Base-by-base conservation (phyloP, 2,113 vertebrate species). In the Craseonycteris thonglongyai region DNA sequence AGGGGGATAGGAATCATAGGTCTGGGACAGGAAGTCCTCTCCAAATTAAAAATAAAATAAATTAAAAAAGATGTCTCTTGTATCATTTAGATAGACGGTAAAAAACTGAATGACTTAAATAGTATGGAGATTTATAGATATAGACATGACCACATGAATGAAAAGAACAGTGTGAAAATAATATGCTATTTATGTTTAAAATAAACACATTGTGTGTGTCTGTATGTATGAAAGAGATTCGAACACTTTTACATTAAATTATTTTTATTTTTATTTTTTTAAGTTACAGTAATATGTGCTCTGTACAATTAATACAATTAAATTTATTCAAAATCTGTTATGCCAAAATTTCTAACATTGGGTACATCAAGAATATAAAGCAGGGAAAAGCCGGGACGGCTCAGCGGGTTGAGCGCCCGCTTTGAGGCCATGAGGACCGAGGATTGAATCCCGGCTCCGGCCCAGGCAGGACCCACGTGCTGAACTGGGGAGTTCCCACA, bases 201-300 rank as follows among this genome's bases (percentile, higher is more conserved):
- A 56, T 58, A 87, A 42, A 88, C 24, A 76, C 10, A 74, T 42
- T 83, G 28, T 35, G 24, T 83, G 28, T 35, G 24, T 54, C 83
- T 84, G 58, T 33, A 56, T 54, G 87, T 65, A 66, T 56, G 63
- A 93, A 80, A 87, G 42, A 95, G 16, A 92, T 2, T 56, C 61
- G 45, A 42, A 30, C 10, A 65, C 86, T 93, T 92, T 63, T 83
- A 35, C 8, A 85, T 30, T 79, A 76, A 47, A n/a, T 75, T 89
- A 71, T 47, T 81, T 91, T 92, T 93, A 72, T 65, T 80, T 80
- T 88, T 81, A 76, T 78, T 54, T 85, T 90, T 81, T 58, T 33
- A 68, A 87, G 35, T 71, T 76, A 88, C n/a, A 85, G 33, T 65
- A 35, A 84, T n/a, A 69, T 40, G 2, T 13, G 8, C 69, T 79